Evolutionary conservation across 2,888 invertebrate genomes (phyloP).

Genomic region (Oscheius sp.): DNA sequence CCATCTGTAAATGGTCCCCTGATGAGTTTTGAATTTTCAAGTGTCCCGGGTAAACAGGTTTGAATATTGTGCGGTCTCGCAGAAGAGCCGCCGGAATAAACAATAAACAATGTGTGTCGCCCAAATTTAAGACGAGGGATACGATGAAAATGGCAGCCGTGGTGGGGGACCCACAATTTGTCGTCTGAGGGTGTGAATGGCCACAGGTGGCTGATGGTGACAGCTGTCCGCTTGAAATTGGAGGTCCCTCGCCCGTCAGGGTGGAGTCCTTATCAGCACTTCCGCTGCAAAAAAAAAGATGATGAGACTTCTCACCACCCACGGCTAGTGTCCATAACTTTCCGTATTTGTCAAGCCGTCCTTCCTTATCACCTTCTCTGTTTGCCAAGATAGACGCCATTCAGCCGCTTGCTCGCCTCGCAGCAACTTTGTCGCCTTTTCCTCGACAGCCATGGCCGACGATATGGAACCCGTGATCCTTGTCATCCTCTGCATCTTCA

Average conservation of each 20-base stretch:
- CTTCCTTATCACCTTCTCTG: slow-evolving; percentile 30
- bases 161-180: slow-evolving; percentile 2
- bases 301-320: not conserved
- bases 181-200: slow-evolving; percentile 26
- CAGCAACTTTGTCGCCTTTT: not conserved
- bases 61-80: not conserved
- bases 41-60: too few species aligned
- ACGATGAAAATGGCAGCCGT: not conserved
- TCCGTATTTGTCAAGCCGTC: not conserved
- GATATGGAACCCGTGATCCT: slow-evolving; percentile 43
- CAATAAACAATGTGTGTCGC: slow-evolving; percentile 4
- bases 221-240: slow-evolving; percentile 7
- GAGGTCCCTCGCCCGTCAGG: not conserved
- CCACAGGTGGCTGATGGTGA: slow-evolving; percentile 13
- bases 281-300: not conserved
- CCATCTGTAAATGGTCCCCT: too few species aligned
- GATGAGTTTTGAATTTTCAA: too few species aligned
- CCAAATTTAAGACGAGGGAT: too few species aligned
- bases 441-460: slow-evolving; percentile 36
- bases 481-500: slow-evolving; percentile 47
- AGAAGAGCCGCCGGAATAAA: slow-evolving; percentile 2
- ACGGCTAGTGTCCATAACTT: slow-evolving; percentile 6
- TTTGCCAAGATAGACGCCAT: slow-evolving; percentile 10
- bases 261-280: not conserved
- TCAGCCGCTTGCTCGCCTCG: not conserved